These are phyloP conservation scores for Coronaproctus castanopsis DNA, from an alignment of 2,888 invertebrate genomes.

Conservation along the genomic window DNA sequence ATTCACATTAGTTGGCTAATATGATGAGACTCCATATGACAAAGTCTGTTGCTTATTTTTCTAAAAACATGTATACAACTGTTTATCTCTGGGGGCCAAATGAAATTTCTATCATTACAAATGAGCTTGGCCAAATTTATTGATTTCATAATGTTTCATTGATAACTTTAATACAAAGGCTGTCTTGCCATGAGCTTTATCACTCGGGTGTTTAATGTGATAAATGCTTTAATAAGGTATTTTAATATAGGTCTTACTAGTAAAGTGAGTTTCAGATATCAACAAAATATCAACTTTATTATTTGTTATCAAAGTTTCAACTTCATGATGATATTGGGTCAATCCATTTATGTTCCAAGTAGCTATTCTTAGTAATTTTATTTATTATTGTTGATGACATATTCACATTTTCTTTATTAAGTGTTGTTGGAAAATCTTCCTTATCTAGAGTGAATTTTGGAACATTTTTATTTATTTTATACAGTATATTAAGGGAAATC, in stretches of 20 bases:
- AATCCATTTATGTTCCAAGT: slow-evolving; percentile 1
- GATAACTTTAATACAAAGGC: not conserved
- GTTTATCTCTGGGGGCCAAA: not conserved
- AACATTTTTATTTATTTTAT: no score
- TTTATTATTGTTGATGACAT: no score
- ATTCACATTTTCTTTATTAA: no score
- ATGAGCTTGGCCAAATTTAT: not conserved
- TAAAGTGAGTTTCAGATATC: slow-evolving; percentile 5
- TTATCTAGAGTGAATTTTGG: no score
- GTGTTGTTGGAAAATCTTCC: no score
- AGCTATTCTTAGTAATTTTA: no score
- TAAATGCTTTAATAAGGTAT: not conserved
- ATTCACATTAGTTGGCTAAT: not conserved
- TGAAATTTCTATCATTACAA: not conserved
- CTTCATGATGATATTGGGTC: not conserved
- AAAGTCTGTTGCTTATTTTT: not conserved
- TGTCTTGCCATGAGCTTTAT: not conserved
- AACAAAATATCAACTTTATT: not conserved
- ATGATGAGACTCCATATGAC: not conserved
- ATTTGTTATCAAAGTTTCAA: not conserved
- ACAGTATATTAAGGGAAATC: no score
- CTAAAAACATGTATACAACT: not conserved
- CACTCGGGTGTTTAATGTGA: not conserved
- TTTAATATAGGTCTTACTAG: not conserved
- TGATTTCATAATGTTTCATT: not conserved